Percentiles rank a stretch among this genome's conserved stretches.
phyloP scores from a whole-genome alignment of 2,797 vertebrate species.

The Leptatherina wallacei region DNA sequence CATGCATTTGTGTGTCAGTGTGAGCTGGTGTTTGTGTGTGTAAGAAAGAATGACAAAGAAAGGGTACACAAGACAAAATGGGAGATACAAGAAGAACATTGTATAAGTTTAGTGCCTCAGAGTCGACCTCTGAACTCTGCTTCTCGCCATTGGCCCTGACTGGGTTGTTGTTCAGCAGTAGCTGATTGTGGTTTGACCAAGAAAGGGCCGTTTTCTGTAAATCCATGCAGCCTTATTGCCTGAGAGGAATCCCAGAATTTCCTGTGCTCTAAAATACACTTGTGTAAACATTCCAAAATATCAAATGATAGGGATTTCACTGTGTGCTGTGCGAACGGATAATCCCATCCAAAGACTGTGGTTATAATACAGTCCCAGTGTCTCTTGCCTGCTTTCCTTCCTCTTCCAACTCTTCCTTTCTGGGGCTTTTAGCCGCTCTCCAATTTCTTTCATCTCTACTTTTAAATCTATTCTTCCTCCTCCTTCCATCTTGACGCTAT shows the following conservation, averaged over 20 bases:
- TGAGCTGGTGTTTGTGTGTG: conserved; percentile 28
- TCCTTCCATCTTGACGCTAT: conserved; percentile 18
- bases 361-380: conserved; percentile 70
- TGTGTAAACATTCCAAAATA: conserved; percentile 82
- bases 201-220: conserved; percentile 57
- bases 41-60: conserved; percentile 29
- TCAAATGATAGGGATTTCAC: conserved; percentile 79
- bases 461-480: conserved; percentile 8
- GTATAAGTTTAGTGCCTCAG: conserved; percentile 69
- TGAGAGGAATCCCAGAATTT: conserved; percentile 76
- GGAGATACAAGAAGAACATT: conserved; percentile 60
- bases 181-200: conserved; percentile 68
- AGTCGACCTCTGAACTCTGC: conserved; percentile 72
- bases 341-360: conserved; percentile 73
- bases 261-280: conserved; percentile 77
- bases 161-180: conserved; percentile 62
- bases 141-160: conserved; percentile 62
- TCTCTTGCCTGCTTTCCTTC: conserved; percentile 57
- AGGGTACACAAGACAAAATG: conserved; percentile 39
- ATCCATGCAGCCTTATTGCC: conserved; percentile 66
- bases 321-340: conserved; percentile 66
- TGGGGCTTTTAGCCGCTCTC: conserved; percentile 15
- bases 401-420: conserved; percentile 25
- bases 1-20: conserved; percentile 21
- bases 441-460: conserved; percentile 20